Base-by-base conservation (phyloP, 30 jellyfish, hydroid and myxozoan species). In the Turritopsis dohrnii region DNA sequence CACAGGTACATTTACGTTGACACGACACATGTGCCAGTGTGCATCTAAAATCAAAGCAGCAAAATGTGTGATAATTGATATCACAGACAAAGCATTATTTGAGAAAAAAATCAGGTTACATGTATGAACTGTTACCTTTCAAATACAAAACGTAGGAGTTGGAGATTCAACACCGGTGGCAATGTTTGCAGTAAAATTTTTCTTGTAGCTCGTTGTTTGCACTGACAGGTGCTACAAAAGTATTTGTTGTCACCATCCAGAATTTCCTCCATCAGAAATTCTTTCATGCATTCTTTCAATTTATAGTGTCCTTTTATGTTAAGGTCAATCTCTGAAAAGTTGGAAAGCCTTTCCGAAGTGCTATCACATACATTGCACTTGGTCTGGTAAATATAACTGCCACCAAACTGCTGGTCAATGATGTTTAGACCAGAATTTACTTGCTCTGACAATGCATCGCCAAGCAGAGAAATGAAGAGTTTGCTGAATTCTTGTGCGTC, bases 401-500 rank as follows among this genome's bases (percentile, higher is more conserved):
- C 98, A 29, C 94, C 94, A 66, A 81, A 93, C 69, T 93, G 98
- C 54, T 76, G 81, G 52, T 93, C 90, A 22, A 93, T 93, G 23
- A 84, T 88, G 66, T 79, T 80, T 54, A 54, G 65, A 29, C 85
- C 83, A 27, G 73, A 76, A 75, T 72, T 82, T 18, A 73, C 89
- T 94, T 92, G 79, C 20, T 53, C 60, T 66, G 29, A 65, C 29
- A 90, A 79, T 72, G 95, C 52, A 28, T 80, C 81, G 69, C 84
- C 94, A 8, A 91, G 89, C 60, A 91, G 88, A 8, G 92, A 83
- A 89, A 87, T 83, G 71, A 91, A 91, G 53, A 91, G 89, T 71
- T 91, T 91, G 29, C 94, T 87, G 77, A 91, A 91, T 84, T 91
- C 97, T 83, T 90, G 96, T 13, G 96, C 96, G 80, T 89, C 96